Evolutionary conservation across 2,888 invertebrate genomes (phyloP), one percentile per base, ranked within the genome.

Genomic region (Machimus atricapillus): DNA sequence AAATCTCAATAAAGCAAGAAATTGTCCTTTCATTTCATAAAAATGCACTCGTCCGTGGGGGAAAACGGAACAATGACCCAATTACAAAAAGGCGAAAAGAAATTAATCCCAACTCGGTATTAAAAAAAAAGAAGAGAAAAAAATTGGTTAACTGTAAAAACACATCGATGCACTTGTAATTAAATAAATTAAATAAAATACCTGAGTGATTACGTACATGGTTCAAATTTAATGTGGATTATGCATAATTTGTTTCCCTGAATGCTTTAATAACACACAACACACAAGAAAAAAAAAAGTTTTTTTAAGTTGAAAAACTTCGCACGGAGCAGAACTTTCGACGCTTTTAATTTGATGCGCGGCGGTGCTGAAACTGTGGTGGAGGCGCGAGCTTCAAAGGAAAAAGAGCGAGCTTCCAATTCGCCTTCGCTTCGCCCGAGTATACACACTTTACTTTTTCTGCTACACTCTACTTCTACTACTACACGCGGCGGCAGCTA

Each of bases 291-390:
- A 56, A 56, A 56, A 56, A 19, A 56, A 19, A n/a, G n/a, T n/a
- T n/a, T n/a, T n/a, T n/a, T 16, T 56, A 52, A 40, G 52, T 88
- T 86, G 87, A 89, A 89, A 88, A 89, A 89, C 85, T 89, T 89
- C 88, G 89, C 89, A 74, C 76, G 89, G 89, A 89, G 89, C 89
- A 87, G 88, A 89, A 89, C 89, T 90, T 89, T 88, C 88, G 89
- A 90, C 90, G 90, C 90, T 90, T 90, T 90, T 89, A 90, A 90
- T 85, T 85, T 90, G 89, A 90, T 90, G 90, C 90, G 90, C 90
- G 90, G 89, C 90, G 90, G 89, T 89, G 88, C 89, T 89, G 89
- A 89, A 89, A 90, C 90, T 90, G 90, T 89, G 89, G 90, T 90
- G 89, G 89, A 52, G 52, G n/a, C 52, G 31, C 27, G 85, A 82